Conservation (phyloP, 2,797 vertebrate genomes). For the Sebastes flavidus region DNA sequence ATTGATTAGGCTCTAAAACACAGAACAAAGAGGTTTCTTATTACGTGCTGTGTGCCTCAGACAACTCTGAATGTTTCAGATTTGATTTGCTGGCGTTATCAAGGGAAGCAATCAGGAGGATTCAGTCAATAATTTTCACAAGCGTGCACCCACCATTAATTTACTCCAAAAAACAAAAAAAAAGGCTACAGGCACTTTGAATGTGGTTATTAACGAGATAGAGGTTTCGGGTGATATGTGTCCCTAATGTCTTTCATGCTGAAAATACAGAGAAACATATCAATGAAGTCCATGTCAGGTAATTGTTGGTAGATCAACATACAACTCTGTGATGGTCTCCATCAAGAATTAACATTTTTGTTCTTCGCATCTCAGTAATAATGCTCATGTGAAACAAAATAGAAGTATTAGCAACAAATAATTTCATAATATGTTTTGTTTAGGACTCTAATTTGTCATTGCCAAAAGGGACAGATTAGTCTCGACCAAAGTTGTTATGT, state of each 20-base stretch:
- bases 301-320: background rate
- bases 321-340: constrained; percentile 6
- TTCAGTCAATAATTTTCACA: constrained; percentile 72
- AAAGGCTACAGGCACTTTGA: constrained; percentile 56
- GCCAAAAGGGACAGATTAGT: constrained; percentile 32
- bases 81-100: constrained; percentile 71
- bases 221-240: constrained; percentile 39
- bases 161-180: constrained; percentile 19
- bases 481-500: constrained; percentile 21
- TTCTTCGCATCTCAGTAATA: constrained; percentile 6
- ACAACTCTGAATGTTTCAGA: constrained; percentile 72
- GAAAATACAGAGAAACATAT: constrained; percentile 40
- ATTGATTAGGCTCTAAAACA: constrained; percentile 76
- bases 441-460: constrained; percentile 10
- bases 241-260: constrained; percentile 29
- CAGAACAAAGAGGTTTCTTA: constrained; percentile 78
- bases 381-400: background rate
- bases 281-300: constrained; percentile 19
- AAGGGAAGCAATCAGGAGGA: constrained; percentile 77
- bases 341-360: background rate
- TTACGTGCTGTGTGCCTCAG: constrained; percentile 60
- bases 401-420: background rate
- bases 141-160: constrained; percentile 46
- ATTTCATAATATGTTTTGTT: constrained; percentile 1
- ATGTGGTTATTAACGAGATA: constrained; percentile 47